phyloP scores from a whole-genome alignment of 2,797 vertebrate species.

The Allobates femoralis region DNA sequence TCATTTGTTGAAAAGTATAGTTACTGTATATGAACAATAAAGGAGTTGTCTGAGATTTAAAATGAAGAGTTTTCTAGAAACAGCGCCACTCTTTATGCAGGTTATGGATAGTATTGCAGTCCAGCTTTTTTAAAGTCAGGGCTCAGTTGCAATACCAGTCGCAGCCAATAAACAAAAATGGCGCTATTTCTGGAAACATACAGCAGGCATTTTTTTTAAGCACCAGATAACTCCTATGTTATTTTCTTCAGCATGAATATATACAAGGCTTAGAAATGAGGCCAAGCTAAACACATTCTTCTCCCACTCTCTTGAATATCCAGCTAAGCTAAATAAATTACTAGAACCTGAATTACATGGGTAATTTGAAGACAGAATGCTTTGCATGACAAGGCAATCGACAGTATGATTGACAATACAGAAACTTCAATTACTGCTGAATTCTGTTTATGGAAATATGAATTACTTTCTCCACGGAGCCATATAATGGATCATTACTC shows the following conservation, averaged over 20 bases:
- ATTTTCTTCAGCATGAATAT: not conserved
- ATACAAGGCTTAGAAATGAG: not conserved
- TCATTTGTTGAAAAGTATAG: no score
- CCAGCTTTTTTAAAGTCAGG: no score
- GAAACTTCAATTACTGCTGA: constrained; percentile 49
- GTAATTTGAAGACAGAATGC: constrained; percentile 39
- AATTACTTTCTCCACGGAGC: constrained; percentile 48
- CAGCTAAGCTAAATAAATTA: constrained; percentile 55
- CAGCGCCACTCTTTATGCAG: no score
- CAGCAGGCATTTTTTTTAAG: not conserved
- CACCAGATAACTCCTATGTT: not conserved
- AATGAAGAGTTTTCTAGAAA: no score
- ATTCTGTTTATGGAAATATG: constrained; percentile 57
- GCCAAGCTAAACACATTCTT: constrained; percentile 38
- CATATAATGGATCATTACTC: constrained; percentile 54
- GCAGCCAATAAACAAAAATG: not conserved
- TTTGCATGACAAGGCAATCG: constrained; percentile 51
- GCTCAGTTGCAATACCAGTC: not conserved
- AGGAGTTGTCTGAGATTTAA: no score
- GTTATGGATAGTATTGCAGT: no score
- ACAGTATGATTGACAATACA: constrained; percentile 59
- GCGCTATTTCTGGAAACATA: not conserved
- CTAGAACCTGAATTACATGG: constrained; percentile 49
- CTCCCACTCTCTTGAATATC: constrained; percentile 21
- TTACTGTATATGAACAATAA: no score